A percentile compares a stretch with the other conserved stretches of the same genome.
phyloP scores from a whole-genome alignment of 2,888 invertebrate species.

The Strigamia crassipes region DNA sequence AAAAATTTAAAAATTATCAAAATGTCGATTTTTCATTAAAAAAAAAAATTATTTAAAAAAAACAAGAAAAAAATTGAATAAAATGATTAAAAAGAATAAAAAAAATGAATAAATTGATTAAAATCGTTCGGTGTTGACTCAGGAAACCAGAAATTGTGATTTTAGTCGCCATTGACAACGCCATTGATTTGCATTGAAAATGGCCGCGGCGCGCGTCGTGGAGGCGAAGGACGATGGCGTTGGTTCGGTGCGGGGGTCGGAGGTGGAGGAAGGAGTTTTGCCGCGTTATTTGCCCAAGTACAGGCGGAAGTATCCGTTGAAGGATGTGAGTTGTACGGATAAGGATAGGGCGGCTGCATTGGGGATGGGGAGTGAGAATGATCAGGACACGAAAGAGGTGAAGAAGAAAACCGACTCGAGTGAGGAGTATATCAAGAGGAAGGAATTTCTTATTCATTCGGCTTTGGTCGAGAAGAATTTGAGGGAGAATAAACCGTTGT shows the following conservation, averaged over 20 bases:
- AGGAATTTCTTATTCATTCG: slow-evolving; percentile 59
- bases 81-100: too few relatives aligned
- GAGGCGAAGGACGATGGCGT: slow-evolving; percentile 1
- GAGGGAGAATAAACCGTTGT: slow-evolving; percentile 72
- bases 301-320: slow-evolving; percentile 46
- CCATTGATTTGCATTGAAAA: neutral
- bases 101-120: too few relatives aligned
- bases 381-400: slow-evolving; percentile 71
- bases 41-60: too few relatives aligned
- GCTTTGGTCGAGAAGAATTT: slow-evolving; percentile 78
- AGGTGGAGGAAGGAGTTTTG: slow-evolving; percentile 29
- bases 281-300: slow-evolving; percentile 45
- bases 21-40: too few relatives aligned
- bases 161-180: neutral
- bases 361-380: slow-evolving; percentile 81
- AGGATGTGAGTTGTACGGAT: slow-evolving; percentile 70
- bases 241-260: neutral
- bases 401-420: slow-evolving; percentile 73
- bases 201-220: neutral
- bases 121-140: too few relatives aligned
- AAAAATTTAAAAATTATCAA: too few relatives aligned
- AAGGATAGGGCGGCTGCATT: slow-evolving; percentile 90
- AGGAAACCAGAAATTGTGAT: neutral
- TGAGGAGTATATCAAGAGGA: slow-evolving; percentile 47
- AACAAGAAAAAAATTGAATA: too few relatives aligned